Conservation (phyloP, 2,797 vertebrate genomes). For the Euthynnus affinis region DNA sequence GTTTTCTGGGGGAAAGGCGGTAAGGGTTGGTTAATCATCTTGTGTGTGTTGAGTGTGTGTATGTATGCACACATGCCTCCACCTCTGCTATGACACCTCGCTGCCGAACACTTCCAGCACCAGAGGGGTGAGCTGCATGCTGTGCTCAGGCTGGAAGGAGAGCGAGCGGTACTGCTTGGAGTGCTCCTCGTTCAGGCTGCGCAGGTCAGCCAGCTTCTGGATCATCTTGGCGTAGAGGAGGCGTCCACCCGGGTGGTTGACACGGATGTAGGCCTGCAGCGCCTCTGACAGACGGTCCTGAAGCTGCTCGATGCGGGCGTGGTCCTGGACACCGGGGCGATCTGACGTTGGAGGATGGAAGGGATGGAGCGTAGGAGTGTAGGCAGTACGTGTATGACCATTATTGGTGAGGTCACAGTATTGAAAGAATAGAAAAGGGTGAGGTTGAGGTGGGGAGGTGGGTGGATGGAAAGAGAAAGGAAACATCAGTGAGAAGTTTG, state of each 20-base stretch:
- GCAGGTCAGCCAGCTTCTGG: slow-evolving; percentile 96
- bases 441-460: neutral
- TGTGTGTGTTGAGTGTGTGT: slow-evolving; percentile 43
- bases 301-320: slow-evolving; percentile 90
- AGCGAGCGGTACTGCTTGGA: slow-evolving; percentile 96
- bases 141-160: slow-evolving; percentile 94
- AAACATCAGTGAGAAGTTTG: slow-evolving; percentile 9
- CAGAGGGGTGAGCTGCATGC: slow-evolving; percentile 96
- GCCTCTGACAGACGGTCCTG: slow-evolving; percentile 93
- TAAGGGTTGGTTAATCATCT: slow-evolving; percentile 52
- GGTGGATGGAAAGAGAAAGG: neutral
- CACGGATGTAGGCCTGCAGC: slow-evolving; percentile 94
- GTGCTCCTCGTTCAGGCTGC: slow-evolving; percentile 97
- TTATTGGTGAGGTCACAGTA: neutral
- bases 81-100: slow-evolving; percentile 91
- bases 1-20: slow-evolving; percentile 50
- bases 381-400: neutral
- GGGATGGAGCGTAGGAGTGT: slow-evolving; percentile 37
- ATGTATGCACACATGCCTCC: neutral
- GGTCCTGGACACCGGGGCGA: slow-evolving; percentile 93
- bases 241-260: slow-evolving; percentile 91
- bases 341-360: slow-evolving; percentile 76
- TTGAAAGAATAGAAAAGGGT: neutral
- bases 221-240: slow-evolving; percentile 98
- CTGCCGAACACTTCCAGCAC: slow-evolving; percentile 97